A percentile compares a stretch with the other conserved stretches of the same genome.
These are phyloP conservation scores for Eurois occulta DNA, from an alignment of 2,888 invertebrate genomes.

Conservation along the genomic window DNA sequence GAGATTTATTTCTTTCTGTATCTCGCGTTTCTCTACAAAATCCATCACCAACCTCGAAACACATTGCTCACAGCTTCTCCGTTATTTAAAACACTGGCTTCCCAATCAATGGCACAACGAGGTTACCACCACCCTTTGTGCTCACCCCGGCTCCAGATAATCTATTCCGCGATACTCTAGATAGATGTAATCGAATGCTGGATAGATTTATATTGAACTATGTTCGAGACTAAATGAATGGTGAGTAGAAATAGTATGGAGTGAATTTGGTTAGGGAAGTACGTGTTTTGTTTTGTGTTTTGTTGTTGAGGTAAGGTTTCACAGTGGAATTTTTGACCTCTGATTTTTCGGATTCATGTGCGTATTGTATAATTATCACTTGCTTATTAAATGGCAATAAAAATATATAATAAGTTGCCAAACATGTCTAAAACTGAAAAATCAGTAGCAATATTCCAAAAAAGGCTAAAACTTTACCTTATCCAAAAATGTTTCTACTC, in stretches of 20 bases:
- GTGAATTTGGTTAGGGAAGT: constrained; percentile 11
- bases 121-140: constrained; percentile 54
- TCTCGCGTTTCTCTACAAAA: background rate
- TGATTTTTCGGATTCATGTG: too few species aligned
- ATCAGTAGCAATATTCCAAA: too few species aligned
- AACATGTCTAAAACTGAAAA: too few species aligned
- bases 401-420: too few species aligned
- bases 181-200: constrained; percentile 76
- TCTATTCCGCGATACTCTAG: constrained; percentile 72
- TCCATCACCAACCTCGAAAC: background rate
- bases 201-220: constrained; percentile 74
- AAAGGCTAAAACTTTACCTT: too few species aligned
- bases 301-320: too few species aligned
- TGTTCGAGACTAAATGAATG: constrained; percentile 36
- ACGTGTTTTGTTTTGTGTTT: background rate
- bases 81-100: constrained; percentile 45
- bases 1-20: background rate
- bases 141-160: constrained; percentile 62
- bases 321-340: too few species aligned
- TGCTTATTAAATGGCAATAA: too few species aligned
- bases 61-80: background rate
- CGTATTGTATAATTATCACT: too few species aligned
- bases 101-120: constrained; percentile 55
- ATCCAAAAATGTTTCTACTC: too few species aligned
- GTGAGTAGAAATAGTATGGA: background rate